Conservation (phyloP, 2,888 invertebrate genomes). For the Copidosoma aretas region DNA sequence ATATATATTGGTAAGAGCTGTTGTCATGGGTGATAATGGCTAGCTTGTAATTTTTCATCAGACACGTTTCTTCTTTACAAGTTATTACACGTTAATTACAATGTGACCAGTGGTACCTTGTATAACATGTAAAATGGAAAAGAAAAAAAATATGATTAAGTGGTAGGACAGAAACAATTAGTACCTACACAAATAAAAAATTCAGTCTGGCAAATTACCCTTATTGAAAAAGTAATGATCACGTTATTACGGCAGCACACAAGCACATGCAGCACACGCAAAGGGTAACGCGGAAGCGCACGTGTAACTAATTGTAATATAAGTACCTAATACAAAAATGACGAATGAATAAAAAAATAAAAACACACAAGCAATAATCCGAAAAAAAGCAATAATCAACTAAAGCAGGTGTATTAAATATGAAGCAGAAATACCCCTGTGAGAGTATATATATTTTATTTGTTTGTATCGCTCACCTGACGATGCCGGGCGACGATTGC, state of each 20-base stretch:
- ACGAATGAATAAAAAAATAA: not conserved
- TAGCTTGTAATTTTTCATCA: no score
- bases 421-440: not conserved
- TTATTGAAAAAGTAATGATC: not conserved
- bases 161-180: not conserved
- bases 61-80: no score
- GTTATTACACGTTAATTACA: no score
- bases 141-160: not conserved
- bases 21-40: not conserved
- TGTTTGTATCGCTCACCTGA: conserved; percentile 22
- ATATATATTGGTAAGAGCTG: not conserved
- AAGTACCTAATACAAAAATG: no score
- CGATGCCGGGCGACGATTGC: conserved; percentile 9
- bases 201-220: not conserved
- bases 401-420: no score
- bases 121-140: not conserved
- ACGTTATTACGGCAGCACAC: not conserved
- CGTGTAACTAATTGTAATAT: no score
- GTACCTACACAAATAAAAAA: not conserved
- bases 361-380: not conserved
- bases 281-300: not conserved
- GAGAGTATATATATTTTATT: not conserved
- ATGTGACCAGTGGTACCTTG: no score
- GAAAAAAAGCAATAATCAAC: not conserved
- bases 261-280: not conserved